Base-by-base conservation (phyloP, 92 coral and sea anemone genomes). In the Paragorgia papillata region DNA sequence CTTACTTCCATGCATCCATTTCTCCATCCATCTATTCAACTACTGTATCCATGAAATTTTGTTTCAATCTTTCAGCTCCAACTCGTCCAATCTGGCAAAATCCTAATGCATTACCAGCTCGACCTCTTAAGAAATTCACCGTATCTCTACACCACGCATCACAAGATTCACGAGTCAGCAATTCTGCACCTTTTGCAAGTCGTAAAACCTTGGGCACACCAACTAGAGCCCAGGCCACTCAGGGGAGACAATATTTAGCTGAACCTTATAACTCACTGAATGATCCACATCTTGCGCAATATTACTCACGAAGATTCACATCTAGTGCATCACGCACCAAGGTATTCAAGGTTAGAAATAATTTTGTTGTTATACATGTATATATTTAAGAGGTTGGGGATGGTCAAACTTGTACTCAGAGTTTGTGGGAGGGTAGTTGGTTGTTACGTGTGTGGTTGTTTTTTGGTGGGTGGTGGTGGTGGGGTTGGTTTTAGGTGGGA, bases 251-350 rank as follows among this genome's bases (percentile, higher is more conserved):
- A 9, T 88, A 86, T 79, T 84, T 93, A 10, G 80, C 97, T 28
- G 84, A 97, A 48, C 92, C 81, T 3, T 95, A 95, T 65, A 91
- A 89, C 66, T 84, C 99, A 1, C 84, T 95, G 31, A 95, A 93
- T 74, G 99, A 95, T 69, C 99, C 99, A 29, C 95, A 95, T 81
- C 88, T 95, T 53, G 86, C 92, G 74, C 87, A 79, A 8, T 95
- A 84, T 65, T 95, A 91, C 64, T 82, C 97, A 3, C 84, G 97
- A 74, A 95, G 85, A 85, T 95, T 95, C 89, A 95, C 92, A 34
- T 66, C 75, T 68, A 84, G 85, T 34, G 84, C 86, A 35, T 83
- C 90, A 22, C 83, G 88, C 41, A 75, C 79, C 34, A 81, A 80
- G 27, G 73, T 79, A 55, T 77, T 77, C 60, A 87, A 62, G 83